Conservation (phyloP, 1,140 invertebrate genomes). For the Linepithema humile region DNA sequence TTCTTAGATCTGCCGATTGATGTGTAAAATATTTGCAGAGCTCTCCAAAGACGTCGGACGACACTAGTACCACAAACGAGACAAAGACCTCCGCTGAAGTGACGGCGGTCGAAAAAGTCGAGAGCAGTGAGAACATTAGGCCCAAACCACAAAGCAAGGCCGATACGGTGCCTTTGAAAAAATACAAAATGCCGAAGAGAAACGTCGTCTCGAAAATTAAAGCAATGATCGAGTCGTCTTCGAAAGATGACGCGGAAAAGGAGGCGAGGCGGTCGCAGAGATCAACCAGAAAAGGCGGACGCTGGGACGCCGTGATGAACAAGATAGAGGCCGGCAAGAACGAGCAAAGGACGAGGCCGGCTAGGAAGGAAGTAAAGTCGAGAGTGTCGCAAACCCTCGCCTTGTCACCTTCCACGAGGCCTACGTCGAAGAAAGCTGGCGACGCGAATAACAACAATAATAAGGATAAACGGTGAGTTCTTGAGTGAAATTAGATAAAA, state of each 20-base stretch:
- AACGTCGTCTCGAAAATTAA: conserved; percentile 91
- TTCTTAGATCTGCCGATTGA: neutral
- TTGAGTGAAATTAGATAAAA: neutral
- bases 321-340: conserved; percentile 91
- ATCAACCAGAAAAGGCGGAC: conserved; percentile 84
- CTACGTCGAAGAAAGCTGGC: conserved; percentile 70
- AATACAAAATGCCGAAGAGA: conserved; percentile 91
- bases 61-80: conserved; percentile 65
- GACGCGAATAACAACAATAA: conserved; percentile 77
- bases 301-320: conserved; percentile 93
- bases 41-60: conserved; percentile 61
- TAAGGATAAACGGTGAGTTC: conserved; percentile 80
- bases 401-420: conserved; percentile 67
- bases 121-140: conserved; percentile 54
- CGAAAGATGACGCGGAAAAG: conserved; percentile 81
- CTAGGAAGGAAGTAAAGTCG: conserved; percentile 92
- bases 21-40: conserved; percentile 26
- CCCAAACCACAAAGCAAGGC: conserved; percentile 68
- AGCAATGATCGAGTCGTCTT: conserved; percentile 86
- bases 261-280: conserved; percentile 76
- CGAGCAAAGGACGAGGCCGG: conserved; percentile 88
- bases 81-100: conserved; percentile 60
- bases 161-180: conserved; percentile 84
- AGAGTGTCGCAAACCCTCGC: conserved; percentile 86
- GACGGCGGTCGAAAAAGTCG: conserved; percentile 84